phyloP scores from a whole-genome alignment of 1,140 invertebrate species.

The Patella vulgata region DNA sequence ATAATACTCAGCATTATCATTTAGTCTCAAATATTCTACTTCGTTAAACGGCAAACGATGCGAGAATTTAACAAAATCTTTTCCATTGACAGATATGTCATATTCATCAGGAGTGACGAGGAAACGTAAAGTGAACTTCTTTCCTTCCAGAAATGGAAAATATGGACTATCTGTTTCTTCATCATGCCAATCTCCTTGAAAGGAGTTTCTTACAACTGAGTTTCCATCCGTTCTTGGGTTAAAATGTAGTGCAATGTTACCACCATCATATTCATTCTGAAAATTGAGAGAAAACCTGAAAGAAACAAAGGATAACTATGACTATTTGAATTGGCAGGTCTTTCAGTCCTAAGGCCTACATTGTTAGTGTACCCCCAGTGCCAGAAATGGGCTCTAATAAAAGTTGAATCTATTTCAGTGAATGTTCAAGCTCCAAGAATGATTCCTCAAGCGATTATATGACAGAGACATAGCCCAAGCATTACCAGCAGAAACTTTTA shows the following conservation, averaged over 20 bases:
- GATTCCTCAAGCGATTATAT: no score
- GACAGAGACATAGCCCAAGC: no score
- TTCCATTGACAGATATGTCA: constrained; percentile 61
- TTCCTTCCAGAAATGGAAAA: constrained; percentile 75
- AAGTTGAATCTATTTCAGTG: no score
- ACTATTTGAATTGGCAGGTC: no score
- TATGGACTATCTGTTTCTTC: constrained; percentile 76
- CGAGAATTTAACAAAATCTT: constrained; percentile 40
- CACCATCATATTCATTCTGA: constrained; percentile 73
- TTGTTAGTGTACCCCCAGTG: no score
- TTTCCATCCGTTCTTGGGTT: constrained; percentile 69
- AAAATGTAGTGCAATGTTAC: constrained; percentile 82
- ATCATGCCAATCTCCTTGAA: constrained; percentile 73
- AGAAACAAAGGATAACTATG: not conserved
- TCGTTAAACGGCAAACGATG: constrained; percentile 36
- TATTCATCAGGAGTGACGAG: constrained; percentile 75
- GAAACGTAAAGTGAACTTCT: constrained; percentile 80
- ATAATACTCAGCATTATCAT: constrained; percentile 46
- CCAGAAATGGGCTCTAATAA: no score
- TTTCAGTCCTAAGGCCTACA: no score
- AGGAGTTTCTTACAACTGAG: constrained; percentile 77
- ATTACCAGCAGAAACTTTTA: no score
- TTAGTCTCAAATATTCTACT: constrained; percentile 37
- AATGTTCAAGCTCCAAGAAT: no score
- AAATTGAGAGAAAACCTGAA: constrained; percentile 75